Evolutionary conservation across 92 coral and sea anemone species (phyloP), one percentile per base, ranked within the genome.

Genomic region (Parazoanthus atlanticus): DNA sequence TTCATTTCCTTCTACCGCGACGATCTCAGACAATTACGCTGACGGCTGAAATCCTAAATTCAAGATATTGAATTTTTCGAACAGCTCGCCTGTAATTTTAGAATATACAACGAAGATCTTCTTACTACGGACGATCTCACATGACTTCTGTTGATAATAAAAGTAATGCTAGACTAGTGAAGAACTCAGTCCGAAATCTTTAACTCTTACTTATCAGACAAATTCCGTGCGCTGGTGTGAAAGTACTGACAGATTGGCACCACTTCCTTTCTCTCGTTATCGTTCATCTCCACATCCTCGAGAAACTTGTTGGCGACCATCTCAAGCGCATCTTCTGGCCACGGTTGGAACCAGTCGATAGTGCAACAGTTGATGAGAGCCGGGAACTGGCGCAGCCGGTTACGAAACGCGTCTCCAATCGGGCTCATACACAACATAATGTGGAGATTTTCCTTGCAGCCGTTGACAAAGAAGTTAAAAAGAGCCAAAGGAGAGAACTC

Each of bases 391-490:
- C 99, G 91, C 41, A 97, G 91, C 70, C 99, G 93, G 93, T 94
- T 97, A 78, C 99, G 96, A 93, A 97, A 97, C 19, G 99, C 99
- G 76, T 97, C 98, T 3, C 99, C 99, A 40, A 97, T 97, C 32
- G 99, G 99, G 89, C 99, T 97, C 99, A 97, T 97, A 80, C 99
- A 97, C 86, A 97, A 72, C 99, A 97, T 93, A 76, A 97, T 94
- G 91, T 97, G 99, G 84, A 97, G 99, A 58, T 97, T 97, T 89
- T 95, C 99, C 77, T 94, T 94, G 75, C 99, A 97, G 89, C 95
- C 92, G 77, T 93, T 97, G 67, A 97, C 99, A 88, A 97, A 97
- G 93, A 97, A 97, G 90, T 95, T 97, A 83, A 97, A 97, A 30
- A 97, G 88, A 31, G 99, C 98, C 89, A 97, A 81, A 1, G 99